Percentiles rank a stretch among this genome's conserved stretches.
These are phyloP conservation scores for Lutraria lutraria DNA, from an alignment of 2,888 invertebrate genomes.

Conservation along the genomic window DNA sequence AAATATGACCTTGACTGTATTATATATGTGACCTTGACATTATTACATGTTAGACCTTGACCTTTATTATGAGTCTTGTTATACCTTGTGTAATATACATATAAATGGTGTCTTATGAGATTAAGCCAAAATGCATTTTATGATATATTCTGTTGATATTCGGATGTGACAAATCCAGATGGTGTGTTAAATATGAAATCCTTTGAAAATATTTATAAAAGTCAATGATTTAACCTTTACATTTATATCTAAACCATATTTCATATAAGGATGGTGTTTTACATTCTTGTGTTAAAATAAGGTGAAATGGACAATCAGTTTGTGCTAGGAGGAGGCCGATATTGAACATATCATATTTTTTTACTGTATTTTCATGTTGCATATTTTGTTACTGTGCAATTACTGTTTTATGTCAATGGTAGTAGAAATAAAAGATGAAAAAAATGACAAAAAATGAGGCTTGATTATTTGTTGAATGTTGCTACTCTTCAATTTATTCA, in stretches of 20 bases:
- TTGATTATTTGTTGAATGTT: constrained; percentile 37
- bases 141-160: neutral
- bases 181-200: neutral
- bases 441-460: constrained; percentile 27
- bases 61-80: constrained; percentile 46
- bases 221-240: no score
- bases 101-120: constrained; percentile 21
- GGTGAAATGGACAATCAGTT: neutral
- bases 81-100: constrained; percentile 59
- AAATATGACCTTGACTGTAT: constrained; percentile 24
- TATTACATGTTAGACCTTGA: constrained; percentile 3
- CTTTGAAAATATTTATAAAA: neutral
- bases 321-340: neutral
- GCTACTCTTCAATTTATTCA: constrained; percentile 10
- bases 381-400: constrained; percentile 64
- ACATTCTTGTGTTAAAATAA: neutral
- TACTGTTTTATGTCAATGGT: constrained; percentile 55
- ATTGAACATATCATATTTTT: constrained; percentile 17
- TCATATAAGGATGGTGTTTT: neutral
- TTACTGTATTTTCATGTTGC: constrained; percentile 32
- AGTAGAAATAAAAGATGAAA: constrained; percentile 54
- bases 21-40: constrained; percentile 29
- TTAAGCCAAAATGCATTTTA: constrained; percentile 11
- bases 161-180: neutral
- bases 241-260: neutral